Evolutionary conservation across 2,797 vertebrate genomes (phyloP).

Genomic region (Stomatorhinus walkeri): DNA sequence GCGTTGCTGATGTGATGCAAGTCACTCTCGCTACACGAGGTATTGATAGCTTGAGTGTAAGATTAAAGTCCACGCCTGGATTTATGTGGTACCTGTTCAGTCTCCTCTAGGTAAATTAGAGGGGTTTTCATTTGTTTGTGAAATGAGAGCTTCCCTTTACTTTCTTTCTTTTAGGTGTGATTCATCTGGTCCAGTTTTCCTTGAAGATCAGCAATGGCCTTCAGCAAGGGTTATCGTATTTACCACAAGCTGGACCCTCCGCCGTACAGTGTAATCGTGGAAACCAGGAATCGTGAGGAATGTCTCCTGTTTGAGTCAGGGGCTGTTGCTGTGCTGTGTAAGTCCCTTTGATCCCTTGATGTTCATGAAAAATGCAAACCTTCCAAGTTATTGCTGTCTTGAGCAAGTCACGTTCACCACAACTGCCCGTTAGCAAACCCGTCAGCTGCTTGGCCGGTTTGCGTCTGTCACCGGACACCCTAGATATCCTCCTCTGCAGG

Average conservation of each 20-base stretch:
- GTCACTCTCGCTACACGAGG: background rate
- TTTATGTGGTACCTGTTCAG: background rate
- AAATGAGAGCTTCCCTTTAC: background rate
- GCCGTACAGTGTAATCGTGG: conserved; percentile 92
- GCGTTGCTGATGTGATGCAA: background rate
- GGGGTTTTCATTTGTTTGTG: background rate
- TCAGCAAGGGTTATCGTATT: conserved; percentile 96
- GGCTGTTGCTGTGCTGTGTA: conserved; percentile 95
- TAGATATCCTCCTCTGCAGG: background rate
- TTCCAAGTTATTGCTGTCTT: background rate
- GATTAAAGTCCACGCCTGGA: background rate
- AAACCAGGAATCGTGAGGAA: conserved; percentile 84
- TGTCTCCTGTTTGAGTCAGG: conserved; percentile 95
- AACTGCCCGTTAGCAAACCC: background rate
- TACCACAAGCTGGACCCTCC: conserved; percentile 93
- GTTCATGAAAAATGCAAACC: background rate
- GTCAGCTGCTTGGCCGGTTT: background rate
- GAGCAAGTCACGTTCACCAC: background rate
- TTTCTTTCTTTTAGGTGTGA: conserved; percentile 44
- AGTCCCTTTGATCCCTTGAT: conserved; percentile 43
- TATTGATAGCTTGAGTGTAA: background rate
- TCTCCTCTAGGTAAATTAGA: background rate
- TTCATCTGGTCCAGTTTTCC: conserved; percentile 37
- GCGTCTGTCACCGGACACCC: background rate
- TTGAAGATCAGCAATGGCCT: conserved; percentile 75